Evolutionary conservation across 2,113 vertebrate species (phyloP).

Genomic region (Rousettus leschenaultii): DNA sequence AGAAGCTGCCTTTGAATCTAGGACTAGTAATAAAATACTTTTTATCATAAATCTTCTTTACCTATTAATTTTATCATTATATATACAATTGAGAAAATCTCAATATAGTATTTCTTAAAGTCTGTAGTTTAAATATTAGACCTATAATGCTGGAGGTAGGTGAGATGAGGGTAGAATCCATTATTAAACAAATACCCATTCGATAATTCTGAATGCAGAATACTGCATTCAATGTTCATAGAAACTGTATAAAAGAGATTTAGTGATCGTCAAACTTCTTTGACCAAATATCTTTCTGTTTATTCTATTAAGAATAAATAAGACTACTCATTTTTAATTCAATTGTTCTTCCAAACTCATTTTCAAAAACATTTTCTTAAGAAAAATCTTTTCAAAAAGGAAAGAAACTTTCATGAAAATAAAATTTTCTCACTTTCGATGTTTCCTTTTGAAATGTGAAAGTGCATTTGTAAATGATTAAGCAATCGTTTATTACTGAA

Average conservation of each 20-base stretch:
- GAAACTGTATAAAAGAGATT: neutral
- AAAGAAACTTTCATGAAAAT: neutral
- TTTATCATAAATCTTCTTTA: neutral
- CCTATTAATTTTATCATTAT: neutral
- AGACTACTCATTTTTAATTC: neutral
- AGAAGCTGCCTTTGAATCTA: neutral
- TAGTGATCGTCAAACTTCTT: neutral
- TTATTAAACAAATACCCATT: neutral
- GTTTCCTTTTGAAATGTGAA: neutral
- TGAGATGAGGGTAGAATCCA: neutral
- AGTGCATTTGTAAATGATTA: neutral
- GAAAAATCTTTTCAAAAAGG: neutral
- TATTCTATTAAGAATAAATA: neutral
- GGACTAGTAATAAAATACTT: neutral
- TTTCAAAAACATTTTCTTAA: neutral
- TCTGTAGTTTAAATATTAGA: neutral
- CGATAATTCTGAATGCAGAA: neutral
- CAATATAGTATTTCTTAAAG: neutral
- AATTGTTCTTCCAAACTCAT: neutral
- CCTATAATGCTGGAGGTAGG: neutral
- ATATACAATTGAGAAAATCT: neutral
- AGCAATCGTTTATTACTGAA: neutral
- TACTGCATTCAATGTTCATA: neutral
- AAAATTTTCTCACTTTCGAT: neutral
- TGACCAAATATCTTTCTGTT: neutral